Conservation (phyloP, 37 sponge, comb jelly and placozoan species). For the Halichondria panicea region DNA sequence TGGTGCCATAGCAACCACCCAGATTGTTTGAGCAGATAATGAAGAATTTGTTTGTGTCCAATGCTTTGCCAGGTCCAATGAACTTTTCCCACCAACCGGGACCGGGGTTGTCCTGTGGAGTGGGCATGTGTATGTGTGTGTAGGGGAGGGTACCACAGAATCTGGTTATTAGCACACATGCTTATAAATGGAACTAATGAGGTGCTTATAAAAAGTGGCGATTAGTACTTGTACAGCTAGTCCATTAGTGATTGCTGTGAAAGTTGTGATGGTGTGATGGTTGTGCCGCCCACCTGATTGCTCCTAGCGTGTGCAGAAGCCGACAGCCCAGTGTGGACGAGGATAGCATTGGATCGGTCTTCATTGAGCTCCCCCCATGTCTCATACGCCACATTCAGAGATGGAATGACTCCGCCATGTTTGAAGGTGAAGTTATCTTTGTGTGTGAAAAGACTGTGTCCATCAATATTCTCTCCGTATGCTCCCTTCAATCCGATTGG, state of each 20-base stretch:
- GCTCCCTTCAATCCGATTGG: slow-evolving; percentile 18
- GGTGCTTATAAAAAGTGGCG: no score
- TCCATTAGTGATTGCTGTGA: not conserved
- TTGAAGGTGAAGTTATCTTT: slow-evolving; percentile 45
- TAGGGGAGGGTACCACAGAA: no score
- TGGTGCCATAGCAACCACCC: slow-evolving; percentile 82
- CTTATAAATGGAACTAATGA: no score
- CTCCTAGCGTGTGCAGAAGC: slow-evolving; percentile 84
- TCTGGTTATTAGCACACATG: no score
- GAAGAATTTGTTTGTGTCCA: slow-evolving; percentile 80
- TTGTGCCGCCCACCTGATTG: slow-evolving; percentile 35
- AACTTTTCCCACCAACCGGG: slow-evolving; percentile 88
- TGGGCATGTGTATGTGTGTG: no score
- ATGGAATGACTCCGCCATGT: slow-evolving; percentile 66
- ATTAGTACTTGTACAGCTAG: no score
- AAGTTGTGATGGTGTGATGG: not conserved
- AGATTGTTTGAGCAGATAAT: slow-evolving; percentile 66
- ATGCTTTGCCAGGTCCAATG: slow-evolving; percentile 72
- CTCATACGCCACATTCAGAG: slow-evolving; percentile 72
- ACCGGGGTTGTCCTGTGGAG: slow-evolving; percentile 54
- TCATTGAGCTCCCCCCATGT: slow-evolving; percentile 78
- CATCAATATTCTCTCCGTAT: slow-evolving; percentile 64
- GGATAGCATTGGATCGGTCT: slow-evolving; percentile 52
- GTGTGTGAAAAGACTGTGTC: slow-evolving; percentile 39
- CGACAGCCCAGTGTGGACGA: slow-evolving; percentile 69